Evolutionary conservation across 2,797 vertebrate species (phyloP), one percentile per base, ranked within the genome.

Genomic region (Linurgus olivaceus): DNA sequence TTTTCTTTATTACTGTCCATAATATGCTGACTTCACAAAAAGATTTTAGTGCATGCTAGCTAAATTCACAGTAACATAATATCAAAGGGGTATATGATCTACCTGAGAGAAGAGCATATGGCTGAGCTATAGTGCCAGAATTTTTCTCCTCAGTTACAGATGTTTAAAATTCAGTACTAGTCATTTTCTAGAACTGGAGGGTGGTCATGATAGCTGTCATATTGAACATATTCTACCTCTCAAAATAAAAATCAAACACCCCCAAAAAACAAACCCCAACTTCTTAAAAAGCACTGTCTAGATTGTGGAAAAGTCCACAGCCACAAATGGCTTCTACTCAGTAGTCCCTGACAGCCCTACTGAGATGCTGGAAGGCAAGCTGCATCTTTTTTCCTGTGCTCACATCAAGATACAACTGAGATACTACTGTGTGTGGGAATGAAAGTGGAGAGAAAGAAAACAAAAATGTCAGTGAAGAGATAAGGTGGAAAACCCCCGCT

Each of bases 381-480:
- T 70, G 10, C 40, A 31, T 78, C n/a, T 86, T 94, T 88, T 82
- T 71, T 59, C 62, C n/a, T 66, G 4, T 33, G 47, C 42, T 73
- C 24, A 66, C 58, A 78, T 76, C 66, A 70, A 84, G 70, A 67
- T 90, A 80, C 24, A 67, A 74, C 37, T 31, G 31, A 93, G 86
- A 78, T 90, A 88, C 28, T 65, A 55, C 66, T 62, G 4, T 58
- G 42, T 48, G 40, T 11, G 54, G n/a, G 73, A 78, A 81, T 45
- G 51, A 65, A 72, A 71, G 42, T 71, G 78, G n/a, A 73, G 55
- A 74, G 76, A 82, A 86, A 86, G 70, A 96, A 93, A 93, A 78
- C 35, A 94, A 70, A 91, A 96, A 59, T 38, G 35, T 29, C 75
- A 58, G 61, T n/a, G 52, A 85, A 79, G 47, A 93, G 72, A 86